A percentile compares a stretch with the other conserved stretches of the same genome.
Conservation (phyloP, 2,797 vertebrate species). For the Rhynchotus rufescens region DNA sequence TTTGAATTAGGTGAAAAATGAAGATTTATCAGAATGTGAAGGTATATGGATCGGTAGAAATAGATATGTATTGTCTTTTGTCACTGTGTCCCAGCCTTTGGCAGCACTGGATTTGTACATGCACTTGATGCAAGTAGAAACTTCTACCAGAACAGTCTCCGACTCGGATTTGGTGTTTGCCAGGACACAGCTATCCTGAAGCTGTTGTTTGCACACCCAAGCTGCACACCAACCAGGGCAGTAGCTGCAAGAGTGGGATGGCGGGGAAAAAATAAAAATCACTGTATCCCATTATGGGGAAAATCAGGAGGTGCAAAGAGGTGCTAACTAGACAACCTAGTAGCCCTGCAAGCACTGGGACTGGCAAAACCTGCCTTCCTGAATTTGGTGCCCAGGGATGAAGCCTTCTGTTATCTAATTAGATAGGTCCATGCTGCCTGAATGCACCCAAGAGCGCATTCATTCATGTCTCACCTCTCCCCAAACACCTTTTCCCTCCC, state of each 20-base stretch:
- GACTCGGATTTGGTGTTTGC: not conserved
- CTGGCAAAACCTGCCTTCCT: not conserved
- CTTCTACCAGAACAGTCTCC: not conserved
- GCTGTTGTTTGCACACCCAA: not conserved
- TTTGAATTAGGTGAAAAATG: not conserved
- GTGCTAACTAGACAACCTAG: not conserved
- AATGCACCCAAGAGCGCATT: not conserved
- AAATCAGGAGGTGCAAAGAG: not conserved
- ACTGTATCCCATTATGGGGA: not conserved
- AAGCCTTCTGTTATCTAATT: not conserved
- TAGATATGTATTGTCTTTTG: not conserved
- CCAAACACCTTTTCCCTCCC: not conserved
- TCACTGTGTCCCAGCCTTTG: not conserved
- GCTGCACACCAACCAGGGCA: not conserved
- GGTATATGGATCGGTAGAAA: not conserved
- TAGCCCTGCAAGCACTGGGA: not conserved
- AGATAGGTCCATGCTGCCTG: not conserved
- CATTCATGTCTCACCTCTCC: accelerated
- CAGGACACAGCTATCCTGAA: not conserved
- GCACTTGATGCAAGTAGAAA: not conserved
- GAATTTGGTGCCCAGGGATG: not conserved
- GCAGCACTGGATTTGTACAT: not conserved
- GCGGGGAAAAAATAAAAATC: not conserved
- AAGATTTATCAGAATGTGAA: not conserved
- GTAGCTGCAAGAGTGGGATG: not conserved